These are phyloP conservation scores for Hesperophylax magnus DNA, from an alignment of 1,140 invertebrate species.

Conservation along the genomic window DNA sequence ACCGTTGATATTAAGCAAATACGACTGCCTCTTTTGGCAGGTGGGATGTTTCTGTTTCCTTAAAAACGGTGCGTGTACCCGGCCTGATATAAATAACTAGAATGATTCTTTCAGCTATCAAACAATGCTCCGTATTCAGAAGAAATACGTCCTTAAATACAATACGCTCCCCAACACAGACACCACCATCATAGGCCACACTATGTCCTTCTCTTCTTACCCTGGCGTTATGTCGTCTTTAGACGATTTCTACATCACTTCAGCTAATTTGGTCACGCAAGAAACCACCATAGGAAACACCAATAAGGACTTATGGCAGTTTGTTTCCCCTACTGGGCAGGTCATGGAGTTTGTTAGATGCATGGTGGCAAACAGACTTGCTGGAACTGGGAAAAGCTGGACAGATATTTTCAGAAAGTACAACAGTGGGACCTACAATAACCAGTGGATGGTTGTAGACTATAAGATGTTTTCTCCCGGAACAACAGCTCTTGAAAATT, in stretches of 20 bases:
- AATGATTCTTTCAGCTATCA: constrained; percentile 64
- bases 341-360: constrained; percentile 77
- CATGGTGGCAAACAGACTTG: constrained; percentile 80
- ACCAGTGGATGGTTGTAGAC: constrained; percentile 84
- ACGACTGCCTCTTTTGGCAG: too few relatives aligned
- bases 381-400: constrained; percentile 75
- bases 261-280: constrained; percentile 75
- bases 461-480: constrained; percentile 75
- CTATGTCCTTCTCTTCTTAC: constrained; percentile 77
- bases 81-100: too few relatives aligned
- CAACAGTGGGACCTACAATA: constrained; percentile 88
- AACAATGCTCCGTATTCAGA: constrained; percentile 77
- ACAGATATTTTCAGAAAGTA: constrained; percentile 68
- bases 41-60: too few relatives aligned
- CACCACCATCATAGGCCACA: constrained; percentile 66
- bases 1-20: too few relatives aligned
- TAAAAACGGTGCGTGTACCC: too few relatives aligned
- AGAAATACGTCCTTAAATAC: constrained; percentile 75
- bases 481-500: constrained; percentile 47
- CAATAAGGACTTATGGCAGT: constrained; percentile 75
- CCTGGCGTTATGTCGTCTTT: constrained; percentile 75
- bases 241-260: constrained; percentile 81
- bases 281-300: constrained; percentile 85
- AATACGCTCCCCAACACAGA: constrained; percentile 53
- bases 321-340: constrained; percentile 70